Conservation (phyloP, 2,113 vertebrate genomes). For the Raja brachyura region DNA sequence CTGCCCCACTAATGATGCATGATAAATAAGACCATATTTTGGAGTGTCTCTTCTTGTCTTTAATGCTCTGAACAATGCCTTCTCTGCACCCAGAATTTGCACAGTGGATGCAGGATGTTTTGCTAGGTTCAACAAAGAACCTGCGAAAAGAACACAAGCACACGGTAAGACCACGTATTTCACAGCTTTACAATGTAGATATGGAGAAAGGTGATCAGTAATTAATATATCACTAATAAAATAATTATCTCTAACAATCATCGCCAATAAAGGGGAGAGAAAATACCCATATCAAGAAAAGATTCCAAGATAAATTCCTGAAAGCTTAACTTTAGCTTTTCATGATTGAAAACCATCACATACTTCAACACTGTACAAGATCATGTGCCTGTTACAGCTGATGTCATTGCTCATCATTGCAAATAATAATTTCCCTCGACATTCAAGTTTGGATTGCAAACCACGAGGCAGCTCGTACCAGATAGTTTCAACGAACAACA, state of each 20-base stretch:
- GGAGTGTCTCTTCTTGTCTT: conserved; percentile 90
- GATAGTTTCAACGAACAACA: not conserved
- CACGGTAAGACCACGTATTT: not conserved
- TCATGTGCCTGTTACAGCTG: not conserved
- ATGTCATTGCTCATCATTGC: not conserved
- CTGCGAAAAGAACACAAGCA: conserved; percentile 48
- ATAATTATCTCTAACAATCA: not conserved
- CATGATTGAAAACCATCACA: not conserved
- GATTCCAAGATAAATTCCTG: not conserved
- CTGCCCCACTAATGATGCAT: conserved; percentile 92
- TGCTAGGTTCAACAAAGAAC: conserved; percentile 90
- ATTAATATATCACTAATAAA: not conserved
- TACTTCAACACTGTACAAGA: not conserved
- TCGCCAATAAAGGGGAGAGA: no score
- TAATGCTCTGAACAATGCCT: conserved; percentile 89
- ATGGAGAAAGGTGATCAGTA: not conserved
- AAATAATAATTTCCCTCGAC: not conserved
- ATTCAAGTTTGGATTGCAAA: not conserved
- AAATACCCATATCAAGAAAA: no score
- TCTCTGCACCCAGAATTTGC: conserved; percentile 93
- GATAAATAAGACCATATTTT: conserved; percentile 97
- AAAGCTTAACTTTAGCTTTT: not conserved
- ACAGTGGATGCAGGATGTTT: conserved; percentile 96
- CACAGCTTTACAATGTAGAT: not conserved
- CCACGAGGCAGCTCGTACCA: not conserved